Conservation (phyloP, 2,113 vertebrate genomes). For the Tetraodon nigroviridis region DNA sequence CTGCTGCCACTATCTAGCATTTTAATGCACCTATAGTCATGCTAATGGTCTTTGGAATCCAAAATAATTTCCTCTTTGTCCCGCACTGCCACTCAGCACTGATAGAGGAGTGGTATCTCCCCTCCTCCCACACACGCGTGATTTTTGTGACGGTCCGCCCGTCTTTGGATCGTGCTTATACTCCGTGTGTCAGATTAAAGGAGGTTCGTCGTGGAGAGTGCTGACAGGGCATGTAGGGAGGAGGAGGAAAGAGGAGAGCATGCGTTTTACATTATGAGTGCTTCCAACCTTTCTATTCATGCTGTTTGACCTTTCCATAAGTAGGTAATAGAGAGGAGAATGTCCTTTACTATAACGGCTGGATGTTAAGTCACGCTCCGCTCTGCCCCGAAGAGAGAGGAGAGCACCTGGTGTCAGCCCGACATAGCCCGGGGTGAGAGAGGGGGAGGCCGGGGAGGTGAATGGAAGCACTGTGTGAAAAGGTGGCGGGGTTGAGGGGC, state of each 20-base stretch:
- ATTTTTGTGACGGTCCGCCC: slow-evolving; percentile 55
- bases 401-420: slow-evolving; percentile 51
- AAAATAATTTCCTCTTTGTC: slow-evolving; percentile 66
- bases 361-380: slow-evolving; percentile 66
- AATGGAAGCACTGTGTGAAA: slow-evolving; percentile 17
- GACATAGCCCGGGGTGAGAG: slow-evolving; percentile 24
- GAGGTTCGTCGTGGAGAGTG: slow-evolving; percentile 39
- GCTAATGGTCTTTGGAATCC: slow-evolving; percentile 62
- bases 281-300: slow-evolving; percentile 59
- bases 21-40: slow-evolving; percentile 71
- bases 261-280: slow-evolving; percentile 58
- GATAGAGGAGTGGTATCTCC: slow-evolving; percentile 61
- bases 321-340: slow-evolving; percentile 66
- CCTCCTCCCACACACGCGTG: background rate
- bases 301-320: slow-evolving; percentile 63
- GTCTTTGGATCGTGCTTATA: slow-evolving; percentile 45
- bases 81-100: slow-evolving; percentile 61
- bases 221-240: slow-evolving; percentile 49
- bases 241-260: slow-evolving; percentile 30
- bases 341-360: slow-evolving; percentile 63
- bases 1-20: slow-evolving; percentile 42
- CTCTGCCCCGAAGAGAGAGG: slow-evolving; percentile 40
- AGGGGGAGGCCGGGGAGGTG: slow-evolving; percentile 21
- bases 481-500: slow-evolving; percentile 34
- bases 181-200: slow-evolving; percentile 57